Evolutionary conservation across 2,888 invertebrate species (phyloP).

Genomic region (Limnephilus auricula): DNA sequence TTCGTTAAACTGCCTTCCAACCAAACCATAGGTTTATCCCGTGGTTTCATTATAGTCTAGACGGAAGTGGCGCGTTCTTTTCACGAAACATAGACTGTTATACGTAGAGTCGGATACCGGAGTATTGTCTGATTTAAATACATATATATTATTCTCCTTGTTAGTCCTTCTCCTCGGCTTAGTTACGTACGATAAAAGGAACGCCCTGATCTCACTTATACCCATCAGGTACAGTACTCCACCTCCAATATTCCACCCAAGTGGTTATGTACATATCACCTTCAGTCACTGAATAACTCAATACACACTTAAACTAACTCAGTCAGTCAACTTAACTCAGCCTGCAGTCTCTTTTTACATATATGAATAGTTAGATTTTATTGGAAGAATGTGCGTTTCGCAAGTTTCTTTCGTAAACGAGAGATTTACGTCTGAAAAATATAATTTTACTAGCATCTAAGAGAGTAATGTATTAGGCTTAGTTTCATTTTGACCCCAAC

Average conservation of each 20-base stretch:
- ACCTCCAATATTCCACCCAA: neutral
- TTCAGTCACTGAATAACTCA: neutral
- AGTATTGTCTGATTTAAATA: slow-evolving; percentile 39
- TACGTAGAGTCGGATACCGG: slow-evolving; percentile 27
- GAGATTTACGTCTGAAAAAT: slow-evolving; percentile 63
- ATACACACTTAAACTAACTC: neutral
- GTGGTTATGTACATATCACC: slow-evolving; percentile 54
- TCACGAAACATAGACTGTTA: slow-evolving; percentile 44
- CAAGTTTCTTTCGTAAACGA: slow-evolving; percentile 65
- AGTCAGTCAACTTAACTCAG: neutral
- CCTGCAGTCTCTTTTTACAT: slow-evolving; percentile 35
- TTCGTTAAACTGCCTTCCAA: slow-evolving; percentile 58
- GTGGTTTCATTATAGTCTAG: slow-evolving; percentile 42
- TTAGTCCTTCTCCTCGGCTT: neutral
- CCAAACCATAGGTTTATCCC: slow-evolving; percentile 30
- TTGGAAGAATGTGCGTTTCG: slow-evolving; percentile 60
- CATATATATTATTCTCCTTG: slow-evolving; percentile 17
- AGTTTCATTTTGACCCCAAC: slow-evolving; percentile 47
- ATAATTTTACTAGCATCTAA: slow-evolving; percentile 62
- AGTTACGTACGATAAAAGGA: neutral
- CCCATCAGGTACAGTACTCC: neutral
- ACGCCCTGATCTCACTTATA: neutral
- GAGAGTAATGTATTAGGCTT: slow-evolving; percentile 61
- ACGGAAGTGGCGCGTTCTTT: slow-evolving; percentile 34
- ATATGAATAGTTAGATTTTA: slow-evolving; percentile 55